Percentiles rank a stretch among this genome's conserved stretches.
These are phyloP conservation scores for Corvus cornix DNA, from an alignment of 2,113 vertebrate genomes.

Conservation along the genomic window DNA sequence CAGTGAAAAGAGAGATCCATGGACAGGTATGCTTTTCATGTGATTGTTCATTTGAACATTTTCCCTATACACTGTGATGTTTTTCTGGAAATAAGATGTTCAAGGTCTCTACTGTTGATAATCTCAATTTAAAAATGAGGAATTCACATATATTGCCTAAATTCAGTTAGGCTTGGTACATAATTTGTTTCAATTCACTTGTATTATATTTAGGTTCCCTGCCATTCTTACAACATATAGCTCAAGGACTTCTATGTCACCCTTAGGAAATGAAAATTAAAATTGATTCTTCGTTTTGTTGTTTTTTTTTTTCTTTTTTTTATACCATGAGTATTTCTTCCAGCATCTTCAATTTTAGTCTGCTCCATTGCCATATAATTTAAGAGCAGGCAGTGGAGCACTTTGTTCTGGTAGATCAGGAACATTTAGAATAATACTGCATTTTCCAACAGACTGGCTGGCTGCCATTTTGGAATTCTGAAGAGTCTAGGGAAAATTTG, in stretches of 20 bases:
- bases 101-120: not conserved
- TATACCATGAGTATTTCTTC: not conserved
- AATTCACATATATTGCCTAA: not conserved
- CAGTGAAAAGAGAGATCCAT: not conserved
- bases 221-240: not conserved
- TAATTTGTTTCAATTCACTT: not conserved
- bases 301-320: not conserved
- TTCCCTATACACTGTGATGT: not conserved
- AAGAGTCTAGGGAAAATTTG: not conserved
- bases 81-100: not conserved
- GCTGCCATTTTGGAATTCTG: not conserved
- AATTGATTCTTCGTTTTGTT: accelerated
- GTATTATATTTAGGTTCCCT: not conserved
- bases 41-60: not conserved
- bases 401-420: not conserved
- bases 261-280: not conserved
- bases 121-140: not conserved
- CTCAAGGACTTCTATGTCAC: not conserved
- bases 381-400: not conserved
- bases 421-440: not conserved
- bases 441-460: not conserved
- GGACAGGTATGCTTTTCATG: not conserved
- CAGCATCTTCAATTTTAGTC: not conserved
- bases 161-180: not conserved
- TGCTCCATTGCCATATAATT: not conserved